These are phyloP conservation scores for Volucella inanis DNA, from an alignment of 2,888 invertebrate genomes.

Conservation along the genomic window DNA sequence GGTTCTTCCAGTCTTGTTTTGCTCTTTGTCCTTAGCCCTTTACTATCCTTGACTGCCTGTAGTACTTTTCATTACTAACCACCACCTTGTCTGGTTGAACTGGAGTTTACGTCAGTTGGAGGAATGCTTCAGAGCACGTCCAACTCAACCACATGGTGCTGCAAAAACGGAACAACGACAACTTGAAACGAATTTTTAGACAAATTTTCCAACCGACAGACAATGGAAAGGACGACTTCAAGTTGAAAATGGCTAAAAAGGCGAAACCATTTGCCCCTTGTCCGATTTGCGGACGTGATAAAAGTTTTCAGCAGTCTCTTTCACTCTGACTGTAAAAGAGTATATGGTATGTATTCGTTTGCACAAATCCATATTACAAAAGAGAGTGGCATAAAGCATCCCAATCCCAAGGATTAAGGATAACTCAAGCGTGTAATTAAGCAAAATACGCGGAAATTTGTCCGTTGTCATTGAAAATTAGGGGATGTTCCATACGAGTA, in stretches of 20 bases:
- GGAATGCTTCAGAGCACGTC: constrained; percentile 1
- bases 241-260: constrained; percentile 57
- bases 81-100: constrained; percentile 29
- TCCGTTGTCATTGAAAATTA: constrained; percentile 37
- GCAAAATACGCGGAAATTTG: constrained; percentile 43
- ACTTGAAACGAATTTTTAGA: constrained; percentile 13
- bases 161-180: neutral
- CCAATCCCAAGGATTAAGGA: neutral
- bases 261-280: constrained; percentile 49
- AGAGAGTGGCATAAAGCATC: neutral
- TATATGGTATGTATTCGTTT: constrained; percentile 5
- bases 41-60: neutral
- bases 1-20: neutral
- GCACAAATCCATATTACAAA: neutral
- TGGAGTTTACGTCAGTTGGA: neutral
- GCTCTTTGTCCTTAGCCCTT: too few relatives aligned
- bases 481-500: neutral
- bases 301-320: constrained; percentile 49
- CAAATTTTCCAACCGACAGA: constrained; percentile 11
- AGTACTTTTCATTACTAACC: neutral
- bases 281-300: constrained; percentile 61
- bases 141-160: constrained; percentile 12
- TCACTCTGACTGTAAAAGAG: neutral
- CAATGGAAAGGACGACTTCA: constrained; percentile 10
- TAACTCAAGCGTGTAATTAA: constrained; percentile 62